phyloP scores from a whole-genome alignment of 2,113 vertebrate species.

The Tragelaphus scriptus region DNA sequence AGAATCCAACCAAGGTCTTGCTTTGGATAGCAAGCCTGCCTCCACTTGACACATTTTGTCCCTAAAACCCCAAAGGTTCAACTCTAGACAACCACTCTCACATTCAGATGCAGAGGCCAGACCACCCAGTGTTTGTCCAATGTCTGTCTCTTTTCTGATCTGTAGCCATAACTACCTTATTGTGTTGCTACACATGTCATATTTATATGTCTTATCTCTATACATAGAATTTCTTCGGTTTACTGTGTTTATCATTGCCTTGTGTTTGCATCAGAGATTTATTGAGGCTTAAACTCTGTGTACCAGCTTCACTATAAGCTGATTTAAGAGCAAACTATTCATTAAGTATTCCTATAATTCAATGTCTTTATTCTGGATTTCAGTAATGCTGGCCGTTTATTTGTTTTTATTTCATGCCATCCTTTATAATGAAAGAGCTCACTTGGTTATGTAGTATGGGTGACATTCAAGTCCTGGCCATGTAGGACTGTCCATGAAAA shows the following conservation, averaged over 20 bases:
- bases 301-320: not conserved
- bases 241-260: not conserved
- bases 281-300: not conserved
- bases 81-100: too few species aligned
- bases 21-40: not conserved
- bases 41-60: not conserved
- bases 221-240: not conserved
- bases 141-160: not conserved
- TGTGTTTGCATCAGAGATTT: not conserved
- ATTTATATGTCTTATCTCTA: not conserved
- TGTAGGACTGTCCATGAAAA: not conserved
- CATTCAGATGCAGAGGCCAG: not conserved
- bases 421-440: not conserved
- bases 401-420: not conserved
- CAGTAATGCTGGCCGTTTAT: not conserved
- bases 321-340: not conserved
- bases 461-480: not conserved
- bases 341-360: not conserved
- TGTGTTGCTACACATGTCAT: not conserved
- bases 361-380: not conserved
- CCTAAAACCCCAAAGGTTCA: not conserved
- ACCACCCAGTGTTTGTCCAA: not conserved
- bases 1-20: not conserved
- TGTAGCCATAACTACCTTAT: not conserved
- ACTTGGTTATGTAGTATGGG: not conserved